Evolutionary conservation across 1,140 invertebrate genomes (phyloP).

Genomic region (Papilio polyxenes): DNA sequence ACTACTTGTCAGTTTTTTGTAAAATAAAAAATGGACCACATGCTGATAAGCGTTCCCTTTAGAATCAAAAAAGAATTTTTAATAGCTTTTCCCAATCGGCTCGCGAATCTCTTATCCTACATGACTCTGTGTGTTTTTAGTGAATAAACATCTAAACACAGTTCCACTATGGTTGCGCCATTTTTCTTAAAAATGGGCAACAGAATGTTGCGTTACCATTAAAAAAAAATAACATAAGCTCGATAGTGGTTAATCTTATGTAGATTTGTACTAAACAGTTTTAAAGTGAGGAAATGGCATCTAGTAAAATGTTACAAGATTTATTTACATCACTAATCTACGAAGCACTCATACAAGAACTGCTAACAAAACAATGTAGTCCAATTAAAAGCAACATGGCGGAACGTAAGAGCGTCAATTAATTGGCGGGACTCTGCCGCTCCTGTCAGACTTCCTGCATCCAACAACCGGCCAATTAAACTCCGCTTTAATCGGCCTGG

Average conservation of each 20-base stretch:
- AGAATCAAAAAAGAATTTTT: too few species aligned
- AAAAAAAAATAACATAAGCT: too few species aligned
- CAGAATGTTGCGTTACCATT: too few species aligned
- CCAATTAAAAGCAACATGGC: slow-evolving; percentile 31
- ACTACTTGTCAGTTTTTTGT: too few species aligned
- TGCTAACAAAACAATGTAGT: slow-evolving; percentile 30
- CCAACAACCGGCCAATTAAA: slow-evolving; percentile 32
- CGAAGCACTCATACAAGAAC: slow-evolving; percentile 8
- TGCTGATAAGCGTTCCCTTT: too few species aligned
- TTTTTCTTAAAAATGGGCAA: background rate
- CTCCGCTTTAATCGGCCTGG: slow-evolving; percentile 15
- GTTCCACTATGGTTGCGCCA: too few species aligned
- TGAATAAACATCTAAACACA: too few species aligned
- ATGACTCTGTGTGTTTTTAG: too few species aligned
- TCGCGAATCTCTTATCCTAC: too few species aligned
- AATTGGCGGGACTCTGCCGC: slow-evolving; percentile 29
- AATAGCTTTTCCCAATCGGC: too few species aligned
- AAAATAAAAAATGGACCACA: too few species aligned
- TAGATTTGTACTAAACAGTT: background rate
- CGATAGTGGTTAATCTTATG: too few species aligned
- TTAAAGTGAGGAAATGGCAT: background rate
- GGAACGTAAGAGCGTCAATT: slow-evolving; percentile 27
- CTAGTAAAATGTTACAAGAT: background rate
- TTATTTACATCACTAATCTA: background rate
- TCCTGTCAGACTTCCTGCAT: slow-evolving; percentile 30